A percentile compares a stretch with the other conserved stretches of the same genome.
Evolutionary conservation across 2,113 vertebrate genomes (phyloP).

Genomic region (Gopherus flavomarginatus): DNA sequence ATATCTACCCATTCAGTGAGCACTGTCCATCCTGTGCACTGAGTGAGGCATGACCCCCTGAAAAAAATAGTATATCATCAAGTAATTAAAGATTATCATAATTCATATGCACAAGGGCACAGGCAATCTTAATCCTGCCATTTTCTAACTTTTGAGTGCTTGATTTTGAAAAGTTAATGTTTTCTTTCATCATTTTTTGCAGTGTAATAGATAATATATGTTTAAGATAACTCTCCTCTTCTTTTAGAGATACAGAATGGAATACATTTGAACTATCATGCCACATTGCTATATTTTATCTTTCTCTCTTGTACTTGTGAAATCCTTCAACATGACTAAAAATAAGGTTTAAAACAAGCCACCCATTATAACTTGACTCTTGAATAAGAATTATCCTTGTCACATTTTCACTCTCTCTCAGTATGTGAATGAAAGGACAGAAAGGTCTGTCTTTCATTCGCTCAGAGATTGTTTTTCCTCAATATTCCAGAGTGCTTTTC

Average conservation of each 20-base stretch:
- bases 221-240: conserved; percentile 33
- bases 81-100: background rate
- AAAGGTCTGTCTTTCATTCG: background rate
- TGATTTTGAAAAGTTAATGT: background rate
- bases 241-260: conserved; percentile 28
- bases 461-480: background rate
- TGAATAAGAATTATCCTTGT: background rate
- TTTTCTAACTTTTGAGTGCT: background rate
- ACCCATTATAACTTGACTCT: conserved; percentile 45
- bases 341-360: background rate
- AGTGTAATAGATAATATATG: background rate
- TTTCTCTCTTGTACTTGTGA: conserved; percentile 56
- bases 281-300: conserved; percentile 37
- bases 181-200: background rate
- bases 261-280: conserved; percentile 43
- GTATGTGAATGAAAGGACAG: conserved; percentile 42
- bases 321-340: conserved; percentile 39
- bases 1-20: background rate
- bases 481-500: background rate
- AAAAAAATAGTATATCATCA: background rate
- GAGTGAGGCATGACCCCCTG: background rate
- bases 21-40: background rate
- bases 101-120: background rate
- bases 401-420: background rate
- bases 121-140: background rate